These are phyloP conservation scores for Papilio helenus DNA, from an alignment of 1,140 invertebrate genomes.

Conservation along the genomic window DNA sequence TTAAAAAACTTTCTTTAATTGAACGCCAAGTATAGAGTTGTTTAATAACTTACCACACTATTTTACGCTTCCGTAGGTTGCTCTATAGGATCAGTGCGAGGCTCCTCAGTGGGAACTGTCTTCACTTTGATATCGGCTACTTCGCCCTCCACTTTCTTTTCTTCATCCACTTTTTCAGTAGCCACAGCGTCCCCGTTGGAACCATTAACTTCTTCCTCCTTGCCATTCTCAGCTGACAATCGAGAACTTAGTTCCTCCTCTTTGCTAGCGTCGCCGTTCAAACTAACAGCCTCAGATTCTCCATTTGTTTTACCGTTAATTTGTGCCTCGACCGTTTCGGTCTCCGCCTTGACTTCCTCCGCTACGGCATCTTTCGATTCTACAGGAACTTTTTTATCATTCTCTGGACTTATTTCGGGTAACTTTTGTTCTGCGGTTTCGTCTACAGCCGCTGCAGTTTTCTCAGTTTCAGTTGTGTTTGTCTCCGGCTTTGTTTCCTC, in stretches of 20 bases:
- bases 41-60: conserved; percentile 59
- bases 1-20: background rate
- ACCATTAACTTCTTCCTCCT: conserved; percentile 64
- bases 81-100: conserved; percentile 70
- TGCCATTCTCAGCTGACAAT: conserved; percentile 68
- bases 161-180: conserved; percentile 52
- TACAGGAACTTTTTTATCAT: conserved; percentile 39
- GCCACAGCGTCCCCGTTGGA: conserved; percentile 61
- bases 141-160: conserved; percentile 60
- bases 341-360: conserved; percentile 36
- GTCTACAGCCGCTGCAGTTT: conserved; percentile 1
- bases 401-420: conserved; percentile 38
- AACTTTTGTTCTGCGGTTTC: conserved; percentile 17
- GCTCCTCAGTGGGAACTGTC: conserved; percentile 65
- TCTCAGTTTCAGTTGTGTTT: conserved; percentile 38
- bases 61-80: conserved; percentile 79
- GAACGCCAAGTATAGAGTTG: background rate
- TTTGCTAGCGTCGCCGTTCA: conserved; percentile 68
- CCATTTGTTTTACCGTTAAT: conserved; percentile 70
- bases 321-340: conserved; percentile 45
- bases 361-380: conserved; percentile 29
- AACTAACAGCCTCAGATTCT: conserved; percentile 51
- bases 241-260: conserved; percentile 68
- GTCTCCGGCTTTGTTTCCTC: conserved; percentile 32
- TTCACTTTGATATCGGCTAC: conserved; percentile 74